A percentile compares a stretch with the other conserved stretches of the same genome.
phyloP scores from a whole-genome alignment of 2,888 invertebrate species.

The Andrena bucephala region DNA sequence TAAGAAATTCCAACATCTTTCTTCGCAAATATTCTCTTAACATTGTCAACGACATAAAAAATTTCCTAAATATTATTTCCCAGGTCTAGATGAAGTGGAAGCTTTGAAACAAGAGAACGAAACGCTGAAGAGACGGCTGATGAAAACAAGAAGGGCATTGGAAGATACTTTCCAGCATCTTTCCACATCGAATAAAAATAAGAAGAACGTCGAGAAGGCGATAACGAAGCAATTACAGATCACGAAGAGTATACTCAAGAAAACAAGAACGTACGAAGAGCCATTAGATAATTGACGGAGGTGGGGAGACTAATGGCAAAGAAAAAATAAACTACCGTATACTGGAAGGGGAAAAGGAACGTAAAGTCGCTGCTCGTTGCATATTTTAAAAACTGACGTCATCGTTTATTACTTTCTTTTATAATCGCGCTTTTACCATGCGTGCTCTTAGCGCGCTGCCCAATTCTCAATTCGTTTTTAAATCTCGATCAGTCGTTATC shows the following conservation, averaged over 20 bases:
- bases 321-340: neutral
- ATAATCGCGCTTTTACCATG: constrained; percentile 16
- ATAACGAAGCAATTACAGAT: constrained; percentile 86
- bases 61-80: neutral
- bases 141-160: constrained; percentile 90
- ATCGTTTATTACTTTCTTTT: constrained; percentile 46
- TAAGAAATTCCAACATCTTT: too few relatives aligned
- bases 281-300: constrained; percentile 76
- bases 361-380: constrained; percentile 33
- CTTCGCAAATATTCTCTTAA: too few relatives aligned
- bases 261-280: constrained; percentile 83
- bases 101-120: constrained; percentile 89
- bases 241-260: constrained; percentile 82
- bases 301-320: neutral
- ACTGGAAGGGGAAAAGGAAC: neutral
- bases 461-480: constrained; percentile 9
- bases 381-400: constrained; percentile 26
- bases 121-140: constrained; percentile 89
- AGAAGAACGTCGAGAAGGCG: constrained; percentile 93
- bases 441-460: constrained; percentile 11
- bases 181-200: constrained; percentile 91
- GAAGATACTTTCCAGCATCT: constrained; percentile 92
- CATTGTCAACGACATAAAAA: neutral
- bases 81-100: constrained; percentile 84
- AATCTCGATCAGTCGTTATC: constrained; percentile 22